Base-by-base conservation (phyloP, 2,113 vertebrate genomes). In the Megalops atlanticus region DNA sequence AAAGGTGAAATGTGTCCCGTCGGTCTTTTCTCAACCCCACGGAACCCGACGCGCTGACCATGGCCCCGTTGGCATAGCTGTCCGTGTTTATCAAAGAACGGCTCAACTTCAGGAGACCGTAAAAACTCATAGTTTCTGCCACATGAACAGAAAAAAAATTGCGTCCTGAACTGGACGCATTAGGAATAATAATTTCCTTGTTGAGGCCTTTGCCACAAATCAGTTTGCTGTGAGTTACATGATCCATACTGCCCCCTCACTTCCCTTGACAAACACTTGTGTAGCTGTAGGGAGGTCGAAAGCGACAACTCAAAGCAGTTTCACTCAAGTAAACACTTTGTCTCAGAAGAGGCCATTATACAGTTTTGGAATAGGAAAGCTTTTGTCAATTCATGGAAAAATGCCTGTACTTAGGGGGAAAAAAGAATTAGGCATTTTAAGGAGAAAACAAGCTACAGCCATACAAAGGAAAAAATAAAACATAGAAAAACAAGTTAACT, bases 211-310 rank as follows among this genome's bases (percentile, higher is more conserved):
- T 78, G 77, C 88, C 84, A 83, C 81, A 84, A 85, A 89, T 87
- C 80, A 24, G 85, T 82, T 81, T 84, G 47, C 90, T 89, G 81
- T 82, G 85, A 84, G 87, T 89, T 86, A 89, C 89, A 84, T 80
- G 88, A 90, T 91, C 90, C 87, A 70, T 76, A 72, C 81, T 82
- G 76, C 78, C 84, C 74, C 64, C 2, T 68, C 5, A 74, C 82
- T 93, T 90, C 90, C 90, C 86, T 86, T 76, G 86, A 43, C 74
- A 89, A 90, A 91, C 89, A 87, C 39, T 69, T 40, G 74, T 78
- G 40, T 79, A 82, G 83, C 81, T 82, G 82, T 71, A 74, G 77
- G n/a, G 81, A 72, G 74, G 78, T 81, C 78, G 8, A 21, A 70
- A 80, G 39, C 4, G 33, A 41, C 49, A 68, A 64, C 16, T 14